A percentile compares a stretch with the other conserved stretches of the same genome.
Conservation (phyloP, 2,113 vertebrate species). For the Propithecus coquereli region DNA sequence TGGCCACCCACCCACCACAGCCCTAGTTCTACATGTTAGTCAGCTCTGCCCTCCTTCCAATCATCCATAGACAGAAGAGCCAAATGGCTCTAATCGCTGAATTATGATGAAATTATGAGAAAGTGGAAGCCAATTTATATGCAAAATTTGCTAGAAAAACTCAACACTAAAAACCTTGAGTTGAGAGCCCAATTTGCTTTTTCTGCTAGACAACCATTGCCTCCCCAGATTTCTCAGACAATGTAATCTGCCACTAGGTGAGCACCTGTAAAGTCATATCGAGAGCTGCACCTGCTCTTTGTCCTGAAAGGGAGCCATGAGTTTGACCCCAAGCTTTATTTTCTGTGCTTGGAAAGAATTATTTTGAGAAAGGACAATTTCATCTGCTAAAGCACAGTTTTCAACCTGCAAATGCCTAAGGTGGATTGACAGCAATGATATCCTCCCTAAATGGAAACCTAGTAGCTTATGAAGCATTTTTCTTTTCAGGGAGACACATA, state of each 20-base stretch:
- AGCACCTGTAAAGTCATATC: not conserved
- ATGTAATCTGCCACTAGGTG: not conserved
- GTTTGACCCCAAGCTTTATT: not conserved
- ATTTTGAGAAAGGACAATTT: not conserved
- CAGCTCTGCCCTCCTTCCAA: not conserved
- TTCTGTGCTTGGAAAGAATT: not conserved
- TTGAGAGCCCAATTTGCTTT: not conserved
- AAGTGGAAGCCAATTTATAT: not conserved
- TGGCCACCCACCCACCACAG: too few species aligned
- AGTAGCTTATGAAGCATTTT: not conserved
- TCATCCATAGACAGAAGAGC: not conserved
- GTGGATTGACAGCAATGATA: not conserved
- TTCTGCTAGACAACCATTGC: not conserved
- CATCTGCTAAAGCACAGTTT: not conserved
- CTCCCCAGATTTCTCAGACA: not conserved
- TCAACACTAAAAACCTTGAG: not conserved
- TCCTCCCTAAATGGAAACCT: not conserved
- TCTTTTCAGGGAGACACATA: not conserved
- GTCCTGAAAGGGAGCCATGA: not conserved
- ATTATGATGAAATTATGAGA: not conserved
- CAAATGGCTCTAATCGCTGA: not conserved
- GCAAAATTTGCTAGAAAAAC: not conserved
- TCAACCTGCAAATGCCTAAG: not conserved
- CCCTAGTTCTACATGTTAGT: not conserved
- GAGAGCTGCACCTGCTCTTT: not conserved